Base-by-base conservation (phyloP, 2,888 invertebrate species). In the Tetragnatha montana region DNA sequence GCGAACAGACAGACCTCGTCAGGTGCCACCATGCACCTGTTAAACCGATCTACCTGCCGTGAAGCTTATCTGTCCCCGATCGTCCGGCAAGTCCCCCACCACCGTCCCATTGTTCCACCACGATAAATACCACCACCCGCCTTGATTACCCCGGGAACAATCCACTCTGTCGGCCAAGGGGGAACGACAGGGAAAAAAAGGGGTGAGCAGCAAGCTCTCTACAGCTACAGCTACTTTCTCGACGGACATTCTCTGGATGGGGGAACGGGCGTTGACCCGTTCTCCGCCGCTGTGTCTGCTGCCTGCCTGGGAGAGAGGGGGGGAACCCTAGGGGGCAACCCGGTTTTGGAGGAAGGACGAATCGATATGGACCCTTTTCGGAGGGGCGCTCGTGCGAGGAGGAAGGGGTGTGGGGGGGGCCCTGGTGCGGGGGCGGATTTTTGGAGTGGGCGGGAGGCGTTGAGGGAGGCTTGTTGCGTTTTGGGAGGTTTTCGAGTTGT, bases 201-300 rank as follows among this genome's bases (percentile, higher is more conserved):
- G 60, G 60, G 60, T 60, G 60, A 60, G 75, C 21, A 21, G 73
- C 35, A 47, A 49, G 47, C 14, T 47, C 35, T 35, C 49, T 75
- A 6, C 17, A 3, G 8, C 75, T 75, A 75, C 75, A 35, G 75
- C 75, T 75, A 75, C 75, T 49, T n/a, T 69, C 60, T 17, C 60
- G 17, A 49, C 35, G 75, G 47, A n/a, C 60, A 60, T 60, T 22
- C 22, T 22, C 17, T 60, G 17, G 79, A 80, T 68, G 79, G 79
- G 79, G 79, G n/a, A 75, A 80, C 60, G 79, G 68, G 60, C 79
- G 60, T 60, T 80, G 79, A 80, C 79, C 79, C 79, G n/a, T n/a
- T n/a, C n/a, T n/a, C n/a, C n/a, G 68, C 35, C 22, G 51, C 49
- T 78, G 19, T 78, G 17, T 60, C 60, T 60, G 12, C 17, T 12